Conservation (phyloP, 2,797 vertebrate species). For the Florisuga fusca region DNA sequence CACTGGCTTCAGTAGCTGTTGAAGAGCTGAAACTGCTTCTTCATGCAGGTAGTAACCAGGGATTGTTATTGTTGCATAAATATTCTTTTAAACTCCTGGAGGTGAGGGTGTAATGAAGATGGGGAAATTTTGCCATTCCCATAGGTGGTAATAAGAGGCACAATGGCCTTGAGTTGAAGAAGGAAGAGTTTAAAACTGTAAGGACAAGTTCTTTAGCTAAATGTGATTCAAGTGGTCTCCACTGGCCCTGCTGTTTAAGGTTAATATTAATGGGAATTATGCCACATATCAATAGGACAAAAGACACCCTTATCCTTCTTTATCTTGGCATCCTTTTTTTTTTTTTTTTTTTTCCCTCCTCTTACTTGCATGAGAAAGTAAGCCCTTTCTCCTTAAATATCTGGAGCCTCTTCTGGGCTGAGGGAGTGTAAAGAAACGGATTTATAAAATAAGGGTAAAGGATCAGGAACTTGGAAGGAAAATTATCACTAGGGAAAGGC, state of each 20-base stretch:
- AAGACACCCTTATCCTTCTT: constrained; percentile 2
- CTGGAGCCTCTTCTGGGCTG: not conserved
- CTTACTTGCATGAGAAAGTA: not conserved
- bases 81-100: not conserved
- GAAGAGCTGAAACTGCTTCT: not conserved
- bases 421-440: not conserved
- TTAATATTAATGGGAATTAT: constrained; percentile 22
- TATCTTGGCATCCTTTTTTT: not conserved
- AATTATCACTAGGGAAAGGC: constrained; percentile 14
- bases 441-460: constrained; percentile 33
- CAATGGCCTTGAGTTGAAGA: not conserved
- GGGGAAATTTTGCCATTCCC: not conserved
- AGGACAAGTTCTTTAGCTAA: not conserved
- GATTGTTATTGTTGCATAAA: not conserved
- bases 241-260: not conserved
- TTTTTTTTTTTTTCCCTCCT: not conserved
- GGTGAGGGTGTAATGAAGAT: not conserved
- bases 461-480: constrained; percentile 43
- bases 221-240: not conserved
- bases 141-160: not conserved
- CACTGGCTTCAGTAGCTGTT: not conserved
- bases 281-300: not conserved
- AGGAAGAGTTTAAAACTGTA: not conserved
- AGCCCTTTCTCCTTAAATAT: not conserved
- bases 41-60: rapidly evolving